Conservation (phyloP, 2,888 invertebrate genomes). For the Orthosia incerta region DNA sequence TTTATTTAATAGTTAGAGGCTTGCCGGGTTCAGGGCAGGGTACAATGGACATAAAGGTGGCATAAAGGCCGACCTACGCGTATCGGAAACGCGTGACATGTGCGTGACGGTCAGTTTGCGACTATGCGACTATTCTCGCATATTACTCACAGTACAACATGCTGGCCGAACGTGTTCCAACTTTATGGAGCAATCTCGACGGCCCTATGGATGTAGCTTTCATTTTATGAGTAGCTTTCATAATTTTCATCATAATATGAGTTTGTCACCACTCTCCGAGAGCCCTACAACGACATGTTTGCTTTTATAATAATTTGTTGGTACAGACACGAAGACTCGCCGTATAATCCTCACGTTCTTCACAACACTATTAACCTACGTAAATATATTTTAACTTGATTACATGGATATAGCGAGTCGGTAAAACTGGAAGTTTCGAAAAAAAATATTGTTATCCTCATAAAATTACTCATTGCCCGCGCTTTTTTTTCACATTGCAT, state of each 20-base stretch:
- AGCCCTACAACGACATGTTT: background rate
- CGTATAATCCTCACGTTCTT: too few species aligned
- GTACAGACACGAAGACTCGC: background rate
- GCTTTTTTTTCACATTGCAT: too few species aligned
- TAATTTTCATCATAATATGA: slow-evolving; percentile 11
- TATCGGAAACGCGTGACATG: slow-evolving; percentile 62
- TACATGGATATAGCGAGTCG: too few species aligned
- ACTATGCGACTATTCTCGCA: slow-evolving; percentile 41
- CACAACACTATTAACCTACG: too few species aligned
- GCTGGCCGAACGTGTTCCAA: slow-evolving; percentile 36
- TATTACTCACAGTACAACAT: slow-evolving; percentile 44
- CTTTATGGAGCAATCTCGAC: slow-evolving; percentile 34
- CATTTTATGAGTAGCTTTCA: slow-evolving; percentile 1
- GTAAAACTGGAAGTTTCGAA: too few species aligned
- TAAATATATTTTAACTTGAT: too few species aligned
- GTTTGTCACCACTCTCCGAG: background rate
- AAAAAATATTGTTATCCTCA: too few species aligned
- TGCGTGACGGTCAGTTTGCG: slow-evolving; percentile 61
- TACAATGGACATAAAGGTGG: slow-evolving; percentile 45
- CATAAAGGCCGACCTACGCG: slow-evolving; percentile 47
- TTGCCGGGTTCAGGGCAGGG: slow-evolving; percentile 48
- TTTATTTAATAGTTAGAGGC: slow-evolving; percentile 57
- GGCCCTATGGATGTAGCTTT: slow-evolving; percentile 20
- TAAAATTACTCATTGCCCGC: too few species aligned
- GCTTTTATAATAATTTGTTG: background rate